Evolutionary conservation across 2,888 invertebrate species (phyloP).

Genomic region (Erpobdella octoculata): DNA sequence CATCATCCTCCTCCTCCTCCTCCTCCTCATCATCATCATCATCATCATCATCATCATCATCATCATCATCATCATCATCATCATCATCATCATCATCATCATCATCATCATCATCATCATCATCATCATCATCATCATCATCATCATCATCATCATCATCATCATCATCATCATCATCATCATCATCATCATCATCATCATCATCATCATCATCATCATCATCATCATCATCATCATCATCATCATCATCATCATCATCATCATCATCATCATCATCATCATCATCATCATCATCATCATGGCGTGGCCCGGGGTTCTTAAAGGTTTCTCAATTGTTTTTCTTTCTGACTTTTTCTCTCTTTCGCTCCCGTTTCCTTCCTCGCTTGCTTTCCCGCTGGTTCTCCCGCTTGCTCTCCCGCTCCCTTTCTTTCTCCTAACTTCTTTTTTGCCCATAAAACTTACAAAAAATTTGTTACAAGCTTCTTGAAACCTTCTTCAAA

Average conservation of each 20-base stretch:
- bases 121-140: constrained; percentile 1
- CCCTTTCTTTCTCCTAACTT: too few relatives aligned
- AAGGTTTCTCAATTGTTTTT: too few relatives aligned
- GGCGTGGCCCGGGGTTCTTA: too few relatives aligned
- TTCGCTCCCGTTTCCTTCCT: too few relatives aligned
- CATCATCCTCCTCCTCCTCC: neutral
- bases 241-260: neutral
- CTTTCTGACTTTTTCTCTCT: too few relatives aligned
- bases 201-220: neutral
- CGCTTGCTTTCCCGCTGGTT: too few relatives aligned
- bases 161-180: neutral
- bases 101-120: constrained; percentile 5
- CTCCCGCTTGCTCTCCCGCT: too few relatives aligned
- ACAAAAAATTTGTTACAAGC: too few relatives aligned
- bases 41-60: constrained; percentile 8
- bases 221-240: neutral
- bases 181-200: neutral
- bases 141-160: constrained; percentile 1
- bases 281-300: too few relatives aligned
- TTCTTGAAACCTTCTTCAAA: too few relatives aligned
- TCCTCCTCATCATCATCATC: neutral
- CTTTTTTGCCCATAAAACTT: too few relatives aligned
- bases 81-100: constrained; percentile 5
- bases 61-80: constrained; percentile 5
- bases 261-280: neutral